Conservation (phyloP, 2,797 vertebrate genomes). For the Oreonectes daqikongensis region DNA sequence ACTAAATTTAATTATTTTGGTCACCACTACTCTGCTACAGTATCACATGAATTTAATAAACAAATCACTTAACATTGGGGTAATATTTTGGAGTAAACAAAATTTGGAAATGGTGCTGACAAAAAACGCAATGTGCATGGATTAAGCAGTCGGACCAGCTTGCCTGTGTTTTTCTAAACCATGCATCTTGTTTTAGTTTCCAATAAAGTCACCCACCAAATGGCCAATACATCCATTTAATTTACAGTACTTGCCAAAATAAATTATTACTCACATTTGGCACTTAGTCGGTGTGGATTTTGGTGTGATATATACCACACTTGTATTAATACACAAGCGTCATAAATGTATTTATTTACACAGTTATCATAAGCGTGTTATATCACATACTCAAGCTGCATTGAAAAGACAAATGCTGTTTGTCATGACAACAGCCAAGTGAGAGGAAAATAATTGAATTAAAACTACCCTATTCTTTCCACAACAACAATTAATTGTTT, state of each 20-base stretch:
- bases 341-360: not conserved
- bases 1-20: not conserved
- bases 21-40: not conserved
- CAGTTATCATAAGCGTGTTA: not conserved
- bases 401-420: not conserved
- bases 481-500: not conserved
- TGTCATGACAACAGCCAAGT: slow-evolving; percentile 2
- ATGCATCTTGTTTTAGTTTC: not conserved
- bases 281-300: not conserved
- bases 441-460: not conserved
- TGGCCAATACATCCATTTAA: not conserved
- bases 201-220: not conserved
- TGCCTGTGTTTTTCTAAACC: not conserved
- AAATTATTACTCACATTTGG: not conserved
- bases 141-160: not conserved
- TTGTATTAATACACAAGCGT: not conserved
- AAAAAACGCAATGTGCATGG: not conserved
- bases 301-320: not conserved
- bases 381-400: not conserved
- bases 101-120: not conserved
- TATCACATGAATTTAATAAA: not conserved
- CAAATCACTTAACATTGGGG: not conserved
- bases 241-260: not conserved
- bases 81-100: not conserved
- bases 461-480: not conserved